A percentile compares a stretch with the other conserved stretches of the same genome.
phyloP scores from a whole-genome alignment of 2,888 invertebrate species.

The Melanophora roralis region DNA sequence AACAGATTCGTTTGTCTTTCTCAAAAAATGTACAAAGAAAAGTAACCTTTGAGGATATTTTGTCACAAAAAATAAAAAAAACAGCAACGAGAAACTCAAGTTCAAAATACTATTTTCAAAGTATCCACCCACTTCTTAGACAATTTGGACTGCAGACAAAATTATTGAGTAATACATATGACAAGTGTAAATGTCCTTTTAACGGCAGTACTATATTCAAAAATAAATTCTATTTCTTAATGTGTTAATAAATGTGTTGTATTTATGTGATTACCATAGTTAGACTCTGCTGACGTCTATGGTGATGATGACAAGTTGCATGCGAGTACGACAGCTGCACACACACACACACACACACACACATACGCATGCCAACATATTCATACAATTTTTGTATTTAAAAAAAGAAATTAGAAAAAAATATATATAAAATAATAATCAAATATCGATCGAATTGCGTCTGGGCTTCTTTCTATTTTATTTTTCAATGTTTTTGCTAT shows the following conservation, averaged over 20 bases:
- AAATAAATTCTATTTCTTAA: slow-evolving; percentile 35
- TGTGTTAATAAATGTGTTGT: slow-evolving; percentile 43
- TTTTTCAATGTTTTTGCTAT: slow-evolving; percentile 33
- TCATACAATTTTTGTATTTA: neutral
- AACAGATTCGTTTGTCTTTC: neutral
- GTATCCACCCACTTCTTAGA: neutral
- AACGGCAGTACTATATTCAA: neutral
- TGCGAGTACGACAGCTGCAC: slow-evolving; percentile 35
- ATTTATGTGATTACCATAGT: slow-evolving; percentile 28
- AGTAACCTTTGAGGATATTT: slow-evolving; percentile 20
- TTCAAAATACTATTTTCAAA: neutral
- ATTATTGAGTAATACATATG: neutral
- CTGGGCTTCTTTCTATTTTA: slow-evolving; percentile 66
- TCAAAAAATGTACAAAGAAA: slow-evolving; percentile 16
- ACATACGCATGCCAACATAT: neutral
- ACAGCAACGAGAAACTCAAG: too few relatives aligned
- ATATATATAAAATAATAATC: slow-evolving; percentile 69
- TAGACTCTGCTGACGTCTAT: slow-evolving; percentile 15
- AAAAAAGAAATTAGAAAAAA: slow-evolving; percentile 27
- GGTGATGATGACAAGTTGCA: slow-evolving; percentile 41
- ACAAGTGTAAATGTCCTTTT: neutral
- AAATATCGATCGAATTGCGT: slow-evolving; percentile 74
- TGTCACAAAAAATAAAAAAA: neutral
- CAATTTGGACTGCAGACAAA: neutral
- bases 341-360: neutral